Evolutionary conservation across 2,888 invertebrate species (phyloP).

Genomic region (Pollenia griseotomentosa): DNA sequence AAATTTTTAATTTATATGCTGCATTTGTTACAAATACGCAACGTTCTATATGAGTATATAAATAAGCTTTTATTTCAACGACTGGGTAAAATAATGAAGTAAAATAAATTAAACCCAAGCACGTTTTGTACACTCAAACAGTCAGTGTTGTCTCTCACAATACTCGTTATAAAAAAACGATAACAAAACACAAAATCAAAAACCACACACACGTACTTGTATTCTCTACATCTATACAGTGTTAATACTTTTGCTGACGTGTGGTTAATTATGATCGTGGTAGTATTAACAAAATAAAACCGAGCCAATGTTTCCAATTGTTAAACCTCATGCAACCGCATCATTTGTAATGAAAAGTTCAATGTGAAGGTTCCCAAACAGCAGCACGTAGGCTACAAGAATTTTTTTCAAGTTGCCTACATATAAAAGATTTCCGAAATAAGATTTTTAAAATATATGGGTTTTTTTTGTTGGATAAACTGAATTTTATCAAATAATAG

Average conservation of each 20-base stretch:
- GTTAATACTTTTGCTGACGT: background rate
- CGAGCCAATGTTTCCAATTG: background rate
- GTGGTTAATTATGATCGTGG: slow-evolving; percentile 3
- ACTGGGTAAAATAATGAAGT: background rate
- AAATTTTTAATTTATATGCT: background rate
- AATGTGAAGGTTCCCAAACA: too few species aligned
- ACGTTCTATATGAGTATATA: too few species aligned
- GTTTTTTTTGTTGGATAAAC: too few species aligned
- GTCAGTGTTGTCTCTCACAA: background rate
- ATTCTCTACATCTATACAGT: background rate
- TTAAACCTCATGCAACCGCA: too few species aligned
- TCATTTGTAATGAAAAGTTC: too few species aligned
- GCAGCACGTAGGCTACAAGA: too few species aligned
- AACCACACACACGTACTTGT: background rate
- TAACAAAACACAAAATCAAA: too few species aligned
- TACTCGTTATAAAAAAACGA: too few species aligned
- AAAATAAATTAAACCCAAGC: slow-evolving; percentile 8
- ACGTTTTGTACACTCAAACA: slow-evolving; percentile 6
- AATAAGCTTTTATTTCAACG: background rate
- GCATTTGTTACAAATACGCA: background rate
- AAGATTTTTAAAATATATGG: too few species aligned
- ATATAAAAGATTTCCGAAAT: too few species aligned
- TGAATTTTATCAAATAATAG: too few species aligned
- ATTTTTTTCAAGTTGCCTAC: too few species aligned
- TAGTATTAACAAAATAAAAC: background rate